Evolutionary conservation across 2,888 invertebrate species (phyloP).

Genomic region (Drosophila kanekoi): DNA sequence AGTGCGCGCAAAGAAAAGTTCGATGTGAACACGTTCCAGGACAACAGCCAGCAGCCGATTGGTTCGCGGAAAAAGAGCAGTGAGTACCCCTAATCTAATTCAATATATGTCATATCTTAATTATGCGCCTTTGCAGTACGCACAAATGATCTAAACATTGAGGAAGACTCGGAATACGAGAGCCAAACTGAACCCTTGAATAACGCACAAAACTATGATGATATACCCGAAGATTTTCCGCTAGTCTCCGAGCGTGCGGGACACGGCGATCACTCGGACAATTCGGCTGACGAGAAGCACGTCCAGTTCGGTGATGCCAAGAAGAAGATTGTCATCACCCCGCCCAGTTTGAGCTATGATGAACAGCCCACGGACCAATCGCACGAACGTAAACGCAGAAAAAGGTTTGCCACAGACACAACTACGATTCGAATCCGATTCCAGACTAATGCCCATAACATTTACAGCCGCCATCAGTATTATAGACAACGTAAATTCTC

Average conservation of each 20-base stretch:
- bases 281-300: conserved; percentile 85
- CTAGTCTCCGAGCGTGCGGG: conserved; percentile 85
- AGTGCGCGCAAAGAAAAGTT: conserved; percentile 86
- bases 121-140: conserved; percentile 70
- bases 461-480: conserved; percentile 87
- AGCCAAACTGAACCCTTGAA: conserved; percentile 82
- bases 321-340: conserved; percentile 83
- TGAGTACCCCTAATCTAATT: not conserved
- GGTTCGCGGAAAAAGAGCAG: conserved; percentile 82
- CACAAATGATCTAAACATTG: conserved; percentile 83
- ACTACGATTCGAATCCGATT: not conserved
- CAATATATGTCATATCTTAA: not conserved
- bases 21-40: conserved; percentile 87
- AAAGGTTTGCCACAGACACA: conserved; percentile 81
- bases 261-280: conserved; percentile 85
- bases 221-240: conserved; percentile 85
- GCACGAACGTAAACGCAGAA: conserved; percentile 86
- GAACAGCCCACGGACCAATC: conserved; percentile 84
- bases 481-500: conserved; percentile 91
- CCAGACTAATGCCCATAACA: not conserved
- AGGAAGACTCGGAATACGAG: conserved; percentile 84
- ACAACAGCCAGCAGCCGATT: conserved; percentile 77
- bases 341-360: conserved; percentile 82
- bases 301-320: conserved; percentile 86
- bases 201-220: conserved; percentile 83